Conservation (phyloP, 2,888 invertebrate genomes). For the Panopea generosa region DNA sequence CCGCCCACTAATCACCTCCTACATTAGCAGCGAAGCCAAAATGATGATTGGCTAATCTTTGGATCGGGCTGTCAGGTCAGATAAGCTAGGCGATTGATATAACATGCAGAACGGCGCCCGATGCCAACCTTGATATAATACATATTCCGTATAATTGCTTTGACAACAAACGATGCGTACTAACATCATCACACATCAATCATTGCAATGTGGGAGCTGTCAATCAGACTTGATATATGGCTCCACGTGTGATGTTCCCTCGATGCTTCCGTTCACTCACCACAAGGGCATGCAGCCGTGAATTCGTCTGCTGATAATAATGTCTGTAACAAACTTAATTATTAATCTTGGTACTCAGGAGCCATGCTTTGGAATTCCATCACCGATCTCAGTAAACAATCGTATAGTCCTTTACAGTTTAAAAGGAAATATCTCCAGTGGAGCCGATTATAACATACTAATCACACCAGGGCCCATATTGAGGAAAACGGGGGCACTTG, state of each 20-base stretch:
- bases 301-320: no score
- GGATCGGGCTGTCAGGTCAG: slow-evolving; percentile 54
- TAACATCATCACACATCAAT: slow-evolving; percentile 66
- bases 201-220: slow-evolving; percentile 68
- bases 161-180: slow-evolving; percentile 64
- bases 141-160: slow-evolving; percentile 63
- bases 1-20: slow-evolving; percentile 29
- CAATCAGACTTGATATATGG: slow-evolving; percentile 65
- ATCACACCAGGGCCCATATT: no score
- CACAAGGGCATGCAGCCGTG: slow-evolving; percentile 9
- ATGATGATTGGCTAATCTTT: slow-evolving; percentile 43
- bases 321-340: no score
- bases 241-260: slow-evolving; percentile 21
- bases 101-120: slow-evolving; percentile 53
- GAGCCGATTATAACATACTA: no score
- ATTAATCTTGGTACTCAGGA: no score
- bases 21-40: slow-evolving; percentile 6
- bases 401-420: no score
- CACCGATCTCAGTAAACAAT: no score
- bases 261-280: slow-evolving; percentile 21
- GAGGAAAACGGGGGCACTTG: no score
- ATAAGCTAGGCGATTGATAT: slow-evolving; percentile 56
- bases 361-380: no score
- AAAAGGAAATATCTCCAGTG: no score
- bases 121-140: slow-evolving; percentile 38